These are phyloP conservation scores for Tetrax tetrax DNA, from an alignment of 2,113 vertebrate species.

Conservation along the genomic window DNA sequence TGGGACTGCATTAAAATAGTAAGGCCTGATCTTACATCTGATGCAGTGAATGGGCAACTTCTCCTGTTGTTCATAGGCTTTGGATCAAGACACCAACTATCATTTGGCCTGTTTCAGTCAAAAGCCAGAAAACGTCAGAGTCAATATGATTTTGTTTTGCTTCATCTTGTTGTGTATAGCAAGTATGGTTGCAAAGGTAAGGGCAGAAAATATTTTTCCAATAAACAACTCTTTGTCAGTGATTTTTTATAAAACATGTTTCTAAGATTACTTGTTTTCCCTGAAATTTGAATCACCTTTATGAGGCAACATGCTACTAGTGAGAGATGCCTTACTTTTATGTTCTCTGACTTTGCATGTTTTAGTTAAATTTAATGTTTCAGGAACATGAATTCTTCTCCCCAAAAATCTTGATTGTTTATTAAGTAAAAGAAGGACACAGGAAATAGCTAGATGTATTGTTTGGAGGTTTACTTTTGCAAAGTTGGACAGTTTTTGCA, in stretches of 20 bases:
- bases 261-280: not conserved
- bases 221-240: not conserved
- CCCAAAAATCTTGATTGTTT: not conserved
- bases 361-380: not conserved
- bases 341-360: not conserved
- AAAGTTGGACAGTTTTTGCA: not conserved
- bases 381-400: not conserved
- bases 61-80: not conserved
- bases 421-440: not conserved
- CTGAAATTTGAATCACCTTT: not conserved
- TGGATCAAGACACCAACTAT: not conserved
- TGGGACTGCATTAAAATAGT: not conserved
- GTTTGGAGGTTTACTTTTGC: not conserved
- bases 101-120: not conserved
- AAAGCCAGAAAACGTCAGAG: not conserved
- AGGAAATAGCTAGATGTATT: not conserved
- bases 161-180: not conserved
- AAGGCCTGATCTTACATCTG: not conserved
- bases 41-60: not conserved
- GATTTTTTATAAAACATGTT: not conserved
- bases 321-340: not conserved
- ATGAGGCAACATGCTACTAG: too few relatives aligned
- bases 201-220: not conserved
- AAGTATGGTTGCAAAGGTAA: not conserved
- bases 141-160: not conserved